Evolutionary conservation across 1,140 invertebrate species (phyloP), one percentile per base, ranked within the genome.

Genomic region (Samia ricini): DNA sequence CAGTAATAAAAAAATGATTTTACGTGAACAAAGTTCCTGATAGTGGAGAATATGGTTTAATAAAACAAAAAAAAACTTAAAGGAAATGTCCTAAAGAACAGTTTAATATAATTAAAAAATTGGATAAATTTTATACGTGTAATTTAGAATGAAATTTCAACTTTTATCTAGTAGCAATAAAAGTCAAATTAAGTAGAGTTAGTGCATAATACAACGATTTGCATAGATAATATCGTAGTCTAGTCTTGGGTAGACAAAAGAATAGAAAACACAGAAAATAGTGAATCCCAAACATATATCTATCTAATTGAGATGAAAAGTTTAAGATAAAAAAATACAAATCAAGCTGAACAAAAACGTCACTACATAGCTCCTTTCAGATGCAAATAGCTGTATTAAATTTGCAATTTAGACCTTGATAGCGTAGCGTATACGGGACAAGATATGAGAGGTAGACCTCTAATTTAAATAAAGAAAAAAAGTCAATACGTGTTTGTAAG

Each of bases 311-410:
- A 88, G 83, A 88, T 86, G 78, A 64, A 73, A 66, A 81, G 69
- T 69, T 74, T 73, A 51, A 83, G 83, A 86, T 86, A 85, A 79
- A 79, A n/a, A 60, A 50, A 72, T 71, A 87, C 85, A 88, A 88
- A 88, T 88, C 84, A 88, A 79, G 71, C 68, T 62, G 65, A 63
- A 72, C 74, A 81, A 83, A 81, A 85, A 81, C 75, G 73, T 65
- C 76, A 78, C 72, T 76, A 76, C 73, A 79, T 72, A 75, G 76
- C 79, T 75, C 75, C 81, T 86, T 88, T 85, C 74, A 77, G 69
- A 88, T 87, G 85, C 84, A 85, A 89, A 89, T 86, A 66, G 79
- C 76, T 80, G 83, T 87, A 85, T 89, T 85, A 85, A 87, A 88
- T 88, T 87, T 85, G 83, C 80, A 84, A 85, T 86, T 86, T 88